These are phyloP conservation scores for Fregata magnificens DNA, from an alignment of 2,113 vertebrate genomes.

Conservation along the genomic window DNA sequence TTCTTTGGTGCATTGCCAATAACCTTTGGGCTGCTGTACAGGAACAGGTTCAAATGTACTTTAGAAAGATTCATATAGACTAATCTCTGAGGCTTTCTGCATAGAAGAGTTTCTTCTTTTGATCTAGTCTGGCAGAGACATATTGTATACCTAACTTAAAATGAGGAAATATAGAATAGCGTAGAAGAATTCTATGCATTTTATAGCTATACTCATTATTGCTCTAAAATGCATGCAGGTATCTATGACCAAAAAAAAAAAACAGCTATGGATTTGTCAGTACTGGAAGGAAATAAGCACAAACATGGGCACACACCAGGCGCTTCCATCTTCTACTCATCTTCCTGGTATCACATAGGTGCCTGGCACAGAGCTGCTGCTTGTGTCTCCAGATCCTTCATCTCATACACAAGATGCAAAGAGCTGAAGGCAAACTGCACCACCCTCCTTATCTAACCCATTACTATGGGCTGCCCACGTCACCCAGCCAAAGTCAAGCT, in stretches of 20 bases:
- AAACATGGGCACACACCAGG: not conserved
- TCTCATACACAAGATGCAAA: not conserved
- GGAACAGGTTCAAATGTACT: not conserved
- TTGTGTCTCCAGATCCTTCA: not conserved
- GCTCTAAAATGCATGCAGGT: not conserved
- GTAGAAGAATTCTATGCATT: not conserved
- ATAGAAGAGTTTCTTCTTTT: not conserved
- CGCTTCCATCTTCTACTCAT: not conserved
- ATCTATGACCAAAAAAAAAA: not conserved
- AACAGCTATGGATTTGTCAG: not conserved
- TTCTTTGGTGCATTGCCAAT: constrained; percentile 7
- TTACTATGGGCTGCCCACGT: accelerated
- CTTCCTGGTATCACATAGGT: not conserved
- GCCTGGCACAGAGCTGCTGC: not conserved
- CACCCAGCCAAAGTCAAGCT: not conserved
- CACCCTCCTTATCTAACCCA: accelerated
- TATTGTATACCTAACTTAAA: not conserved
- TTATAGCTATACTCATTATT: not conserved
- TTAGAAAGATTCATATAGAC: not conserved
- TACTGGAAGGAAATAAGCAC: not conserved
- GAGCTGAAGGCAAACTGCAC: not conserved
- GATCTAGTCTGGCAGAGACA: not conserved
- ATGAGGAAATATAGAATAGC: not conserved
- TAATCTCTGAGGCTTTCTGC: not conserved
- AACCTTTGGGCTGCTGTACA: not conserved